Percentiles rank a stretch among this genome's conserved stretches.
Conservation (phyloP, 2,888 invertebrate genomes). For the Serripes groenlandicus region DNA sequence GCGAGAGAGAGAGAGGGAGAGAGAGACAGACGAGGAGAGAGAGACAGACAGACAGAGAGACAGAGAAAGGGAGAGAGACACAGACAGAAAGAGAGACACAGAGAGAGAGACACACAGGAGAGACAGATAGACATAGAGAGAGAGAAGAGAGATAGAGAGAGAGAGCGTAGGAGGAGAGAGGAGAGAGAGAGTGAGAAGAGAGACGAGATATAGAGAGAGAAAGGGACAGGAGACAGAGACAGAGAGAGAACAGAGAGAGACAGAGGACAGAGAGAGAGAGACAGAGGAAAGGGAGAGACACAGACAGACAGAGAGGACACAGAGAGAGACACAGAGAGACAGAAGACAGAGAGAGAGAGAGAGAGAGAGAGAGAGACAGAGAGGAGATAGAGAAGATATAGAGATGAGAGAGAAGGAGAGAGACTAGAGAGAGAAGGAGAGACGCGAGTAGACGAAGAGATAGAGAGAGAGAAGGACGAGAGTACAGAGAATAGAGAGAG, state of each 20-base stretch:
- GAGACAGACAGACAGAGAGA: neutral
- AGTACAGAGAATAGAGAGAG: too few species aligned
- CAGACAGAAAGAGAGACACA: neutral
- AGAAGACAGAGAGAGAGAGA: neutral
- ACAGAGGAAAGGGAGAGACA: neutral
- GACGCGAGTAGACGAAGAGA: neutral
- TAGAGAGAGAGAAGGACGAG: too few species aligned
- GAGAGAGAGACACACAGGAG: neutral
- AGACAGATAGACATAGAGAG: neutral
- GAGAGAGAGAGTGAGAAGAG: neutral
- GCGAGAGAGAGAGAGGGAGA: neutral
- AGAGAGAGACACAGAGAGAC: neutral
- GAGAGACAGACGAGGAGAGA: neutral
- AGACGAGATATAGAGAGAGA: too few species aligned
- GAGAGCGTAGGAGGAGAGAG: neutral
- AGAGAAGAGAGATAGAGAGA: neutral
- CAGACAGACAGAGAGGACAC: neutral
- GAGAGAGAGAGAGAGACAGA: neutral
- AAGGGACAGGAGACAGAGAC: neutral
- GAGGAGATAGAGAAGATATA: neutral
- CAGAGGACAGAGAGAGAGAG: neutral
- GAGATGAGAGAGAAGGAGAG: too few species aligned
- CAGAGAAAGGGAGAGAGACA: too few species aligned
- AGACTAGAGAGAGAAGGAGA: neutral
- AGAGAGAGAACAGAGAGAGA: neutral